A percentile compares a stretch with the other conserved stretches of the same genome.
phyloP scores from a whole-genome alignment of 64 coral and sea anemone genomes.

The Trachythela sp. region DNA sequence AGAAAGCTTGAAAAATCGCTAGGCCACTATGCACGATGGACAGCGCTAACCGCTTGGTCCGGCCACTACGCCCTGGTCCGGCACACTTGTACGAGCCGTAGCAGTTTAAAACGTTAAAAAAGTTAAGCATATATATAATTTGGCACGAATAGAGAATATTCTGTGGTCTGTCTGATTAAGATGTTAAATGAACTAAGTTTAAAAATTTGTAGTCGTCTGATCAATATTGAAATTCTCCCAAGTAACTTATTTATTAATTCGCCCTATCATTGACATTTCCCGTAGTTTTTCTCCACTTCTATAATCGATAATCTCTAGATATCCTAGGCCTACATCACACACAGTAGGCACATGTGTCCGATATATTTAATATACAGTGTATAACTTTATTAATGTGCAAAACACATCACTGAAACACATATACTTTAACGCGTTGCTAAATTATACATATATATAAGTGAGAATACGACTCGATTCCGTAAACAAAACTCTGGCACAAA shows the following conservation, averaged over 20 bases:
- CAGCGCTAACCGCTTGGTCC: too few species aligned
- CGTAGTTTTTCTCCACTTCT: neutral
- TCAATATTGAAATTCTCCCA: slow-evolving; percentile 3
- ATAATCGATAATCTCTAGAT: neutral
- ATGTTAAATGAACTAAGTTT: neutral
- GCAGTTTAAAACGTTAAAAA: too few species aligned
- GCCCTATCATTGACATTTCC: neutral
- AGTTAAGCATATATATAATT: too few species aligned
- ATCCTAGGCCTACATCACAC: neutral
- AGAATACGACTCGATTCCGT: neutral
- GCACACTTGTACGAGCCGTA: too few species aligned
- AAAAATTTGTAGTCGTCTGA: neutral
- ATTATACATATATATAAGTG: neutral
- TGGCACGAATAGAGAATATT: too few species aligned
- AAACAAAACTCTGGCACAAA: neutral
- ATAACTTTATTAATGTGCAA: neutral
- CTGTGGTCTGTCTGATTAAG: too few species aligned
- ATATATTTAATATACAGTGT: neutral
- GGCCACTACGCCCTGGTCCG: too few species aligned
- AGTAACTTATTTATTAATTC: neutral
- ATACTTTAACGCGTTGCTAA: neutral
- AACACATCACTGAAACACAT: neutral
- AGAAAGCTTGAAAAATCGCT: too few species aligned
- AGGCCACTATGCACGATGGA: too few species aligned
- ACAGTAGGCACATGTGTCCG: neutral